Evolutionary conservation across 2,797 vertebrate genomes (phyloP).

Genomic region (Sibirionetta formosa): DNA sequence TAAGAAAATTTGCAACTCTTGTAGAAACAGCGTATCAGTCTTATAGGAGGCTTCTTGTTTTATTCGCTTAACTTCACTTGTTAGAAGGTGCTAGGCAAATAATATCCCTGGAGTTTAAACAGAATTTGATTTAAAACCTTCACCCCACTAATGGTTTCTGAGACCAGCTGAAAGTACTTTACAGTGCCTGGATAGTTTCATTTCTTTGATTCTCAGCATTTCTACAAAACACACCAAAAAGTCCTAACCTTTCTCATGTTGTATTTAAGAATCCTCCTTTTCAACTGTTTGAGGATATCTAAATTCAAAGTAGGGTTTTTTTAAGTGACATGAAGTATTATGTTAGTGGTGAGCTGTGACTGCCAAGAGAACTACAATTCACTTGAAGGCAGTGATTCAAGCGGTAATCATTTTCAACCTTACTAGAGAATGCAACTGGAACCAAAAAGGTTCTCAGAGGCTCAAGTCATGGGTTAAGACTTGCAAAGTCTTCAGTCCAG

Average conservation of each 20-base stretch:
- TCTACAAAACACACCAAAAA: background rate
- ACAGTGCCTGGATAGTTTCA: background rate
- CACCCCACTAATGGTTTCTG: background rate
- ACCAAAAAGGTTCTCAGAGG: background rate
- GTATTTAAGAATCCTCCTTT: background rate
- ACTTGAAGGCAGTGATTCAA: background rate
- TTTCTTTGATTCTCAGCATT: background rate
- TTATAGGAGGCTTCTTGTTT: background rate
- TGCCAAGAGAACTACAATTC: background rate
- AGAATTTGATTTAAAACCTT: background rate
- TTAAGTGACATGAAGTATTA: background rate
- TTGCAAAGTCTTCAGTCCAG: background rate
- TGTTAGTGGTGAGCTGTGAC: background rate
- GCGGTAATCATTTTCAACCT: background rate
- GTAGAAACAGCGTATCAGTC: background rate
- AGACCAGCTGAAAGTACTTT: conserved; percentile 31
- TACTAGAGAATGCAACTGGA: background rate
- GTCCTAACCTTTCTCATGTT: background rate
- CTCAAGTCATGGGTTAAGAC: background rate
- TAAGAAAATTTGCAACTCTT: background rate
- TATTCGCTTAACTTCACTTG: background rate
- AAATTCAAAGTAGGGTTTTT: background rate
- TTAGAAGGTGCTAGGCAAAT: background rate
- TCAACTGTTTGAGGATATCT: background rate
- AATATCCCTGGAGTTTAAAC: background rate